These are phyloP conservation scores for Acrocephalus kingi DNA, from an alignment of 2,113 vertebrate genomes.

Conservation along the genomic window DNA sequence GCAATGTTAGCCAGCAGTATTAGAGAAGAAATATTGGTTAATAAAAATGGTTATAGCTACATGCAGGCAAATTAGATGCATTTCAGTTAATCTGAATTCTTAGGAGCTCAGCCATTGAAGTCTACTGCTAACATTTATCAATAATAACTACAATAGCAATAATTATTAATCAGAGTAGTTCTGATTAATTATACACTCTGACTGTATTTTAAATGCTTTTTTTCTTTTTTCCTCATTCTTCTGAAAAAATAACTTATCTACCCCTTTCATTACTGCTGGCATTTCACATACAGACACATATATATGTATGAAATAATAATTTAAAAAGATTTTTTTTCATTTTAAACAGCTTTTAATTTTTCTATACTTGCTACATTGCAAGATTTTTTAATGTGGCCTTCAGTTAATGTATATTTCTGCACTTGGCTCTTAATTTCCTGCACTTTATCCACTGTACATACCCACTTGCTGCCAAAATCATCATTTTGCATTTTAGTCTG, in stretches of 20 bases:
- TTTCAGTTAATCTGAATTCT: slow-evolving; percentile 62
- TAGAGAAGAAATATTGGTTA: slow-evolving; percentile 11
- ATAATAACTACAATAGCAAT: slow-evolving; percentile 68
- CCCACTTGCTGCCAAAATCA: slow-evolving; percentile 34
- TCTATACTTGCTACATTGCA: not conserved
- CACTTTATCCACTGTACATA: slow-evolving; percentile 8
- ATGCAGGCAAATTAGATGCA: slow-evolving; percentile 48
- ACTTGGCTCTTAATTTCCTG: slow-evolving; percentile 28
- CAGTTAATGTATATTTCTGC: slow-evolving; percentile 54
- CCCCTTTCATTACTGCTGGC: slow-evolving; percentile 4
- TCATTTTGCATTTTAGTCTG: slow-evolving; percentile 49
- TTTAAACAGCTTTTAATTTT: slow-evolving; percentile 61
- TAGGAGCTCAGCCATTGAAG: slow-evolving; percentile 46
- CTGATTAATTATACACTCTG: slow-evolving; percentile 63
- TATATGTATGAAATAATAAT: not conserved
- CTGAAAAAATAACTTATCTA: slow-evolving; percentile 49
- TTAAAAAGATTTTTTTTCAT: not conserved
- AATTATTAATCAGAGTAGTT: slow-evolving; percentile 66
- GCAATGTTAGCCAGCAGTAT: not conserved
- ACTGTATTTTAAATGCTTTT: slow-evolving; percentile 36
- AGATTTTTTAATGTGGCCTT: slow-evolving; percentile 24
- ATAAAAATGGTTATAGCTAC: slow-evolving; percentile 44
- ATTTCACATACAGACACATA: not conserved
- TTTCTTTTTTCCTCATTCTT: slow-evolving; percentile 25
- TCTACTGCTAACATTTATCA: slow-evolving; percentile 52